Percentiles rank a stretch among this genome's conserved stretches.
phyloP scores from a whole-genome alignment of 1,140 invertebrate species.

The Ceratina australensis region DNA sequence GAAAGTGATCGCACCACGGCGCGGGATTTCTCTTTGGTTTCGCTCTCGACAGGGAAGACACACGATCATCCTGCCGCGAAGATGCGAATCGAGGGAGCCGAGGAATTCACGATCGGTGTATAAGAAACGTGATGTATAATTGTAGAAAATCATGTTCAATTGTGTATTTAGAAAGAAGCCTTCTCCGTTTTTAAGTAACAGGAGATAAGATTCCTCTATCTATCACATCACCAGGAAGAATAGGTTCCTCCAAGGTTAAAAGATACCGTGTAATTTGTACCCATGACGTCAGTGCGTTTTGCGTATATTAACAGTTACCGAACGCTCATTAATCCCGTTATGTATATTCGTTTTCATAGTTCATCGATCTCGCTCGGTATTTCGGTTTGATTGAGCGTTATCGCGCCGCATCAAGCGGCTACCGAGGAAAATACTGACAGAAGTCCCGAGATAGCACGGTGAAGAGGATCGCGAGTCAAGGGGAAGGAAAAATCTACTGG shows the following conservation, averaged over 20 bases:
- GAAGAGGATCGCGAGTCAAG: conserved; percentile 27
- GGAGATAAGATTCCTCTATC: not conserved
- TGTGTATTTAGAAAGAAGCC: no score
- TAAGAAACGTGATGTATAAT: not conserved
- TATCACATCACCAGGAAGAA: no score
- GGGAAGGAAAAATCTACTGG: conserved; percentile 55
- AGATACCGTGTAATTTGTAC: no score
- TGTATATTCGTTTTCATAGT: not conserved
- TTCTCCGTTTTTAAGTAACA: no score
- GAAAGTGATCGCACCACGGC: conserved; percentile 21
- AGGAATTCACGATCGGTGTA: not conserved
- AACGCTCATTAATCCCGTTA: conserved; percentile 21
- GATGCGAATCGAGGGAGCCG: not conserved
- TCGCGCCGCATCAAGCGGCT: not conserved
- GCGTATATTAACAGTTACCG: not conserved
- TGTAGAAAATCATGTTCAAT: not conserved
- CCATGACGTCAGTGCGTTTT: not conserved
- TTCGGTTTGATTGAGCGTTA: not conserved
- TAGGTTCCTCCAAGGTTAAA: no score
- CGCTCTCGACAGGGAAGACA: conserved; percentile 12
- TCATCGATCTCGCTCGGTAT: not conserved
- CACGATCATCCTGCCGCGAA: conserved; percentile 14
- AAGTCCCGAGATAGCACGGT: not conserved
- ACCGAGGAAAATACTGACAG: not conserved
- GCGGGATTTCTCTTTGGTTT: conserved; percentile 18